These are phyloP conservation scores for Furcifer pardalis DNA, from an alignment of 2,797 vertebrate species.

Conservation along the genomic window DNA sequence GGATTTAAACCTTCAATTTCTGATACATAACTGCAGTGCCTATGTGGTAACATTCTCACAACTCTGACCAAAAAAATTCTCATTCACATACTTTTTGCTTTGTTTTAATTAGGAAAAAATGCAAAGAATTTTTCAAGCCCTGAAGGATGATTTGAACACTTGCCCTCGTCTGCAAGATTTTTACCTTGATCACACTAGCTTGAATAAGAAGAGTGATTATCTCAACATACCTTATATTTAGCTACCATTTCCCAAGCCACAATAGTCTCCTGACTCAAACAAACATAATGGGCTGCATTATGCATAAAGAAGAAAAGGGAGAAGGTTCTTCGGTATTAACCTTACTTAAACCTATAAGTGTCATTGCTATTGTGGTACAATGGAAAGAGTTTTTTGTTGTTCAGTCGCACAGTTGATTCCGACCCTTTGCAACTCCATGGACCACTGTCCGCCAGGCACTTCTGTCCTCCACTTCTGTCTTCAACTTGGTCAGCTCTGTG, in stretches of 20 bases:
- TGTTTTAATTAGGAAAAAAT: slow-evolving; percentile 51
- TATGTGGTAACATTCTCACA: background rate
- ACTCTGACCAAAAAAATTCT: background rate
- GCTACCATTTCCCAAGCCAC: background rate
- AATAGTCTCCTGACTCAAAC: background rate
- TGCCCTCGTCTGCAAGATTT: slow-evolving; percentile 17
- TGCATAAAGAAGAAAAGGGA: background rate
- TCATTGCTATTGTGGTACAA: too few relatives aligned
- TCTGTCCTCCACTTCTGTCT: too few relatives aligned
- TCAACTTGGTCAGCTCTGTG: too few relatives aligned
- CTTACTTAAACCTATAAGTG: background rate
- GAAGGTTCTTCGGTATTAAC: background rate
- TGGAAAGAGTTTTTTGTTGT: too few relatives aligned
- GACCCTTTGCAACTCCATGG: too few relatives aligned
- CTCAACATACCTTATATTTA: background rate
- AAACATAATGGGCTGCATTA: background rate
- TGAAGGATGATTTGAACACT: slow-evolving; percentile 44
- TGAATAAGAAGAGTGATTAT: background rate
- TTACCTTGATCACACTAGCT: slow-evolving; percentile 37
- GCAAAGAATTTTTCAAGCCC: slow-evolving; percentile 44
- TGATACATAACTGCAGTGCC: background rate
- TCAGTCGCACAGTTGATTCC: too few relatives aligned
- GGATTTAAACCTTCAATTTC: background rate
- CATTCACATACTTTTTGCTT: background rate
- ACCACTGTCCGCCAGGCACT: too few relatives aligned